Base-by-base conservation (phyloP, 2,113 vertebrate genomes). In the Danio rerio region DNA sequence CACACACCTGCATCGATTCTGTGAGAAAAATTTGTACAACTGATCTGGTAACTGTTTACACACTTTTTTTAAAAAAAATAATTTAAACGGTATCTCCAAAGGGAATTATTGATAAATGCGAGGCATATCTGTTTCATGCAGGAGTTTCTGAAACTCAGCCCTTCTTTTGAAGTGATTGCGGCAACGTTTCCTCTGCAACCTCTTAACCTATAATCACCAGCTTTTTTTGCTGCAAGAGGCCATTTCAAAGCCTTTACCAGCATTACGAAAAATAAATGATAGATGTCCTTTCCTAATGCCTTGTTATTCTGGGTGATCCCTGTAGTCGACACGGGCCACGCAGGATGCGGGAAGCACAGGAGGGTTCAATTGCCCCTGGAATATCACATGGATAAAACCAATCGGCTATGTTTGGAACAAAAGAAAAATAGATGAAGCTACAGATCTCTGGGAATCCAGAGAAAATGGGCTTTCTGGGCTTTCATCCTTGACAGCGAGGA, bases 401-500 rank as follows among this genome's bases (percentile, higher is more conserved):
- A 62, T 65, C 11, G 12, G 20, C 13, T 73, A 40, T 49, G 55
- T 49, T 74, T 69, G 31, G 72, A 83, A 76, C 63, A 83, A 83
- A 78, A 50, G 20, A 42, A 76, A 82, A 66, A 58, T 42, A 43
- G 43, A 56, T 61, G 53, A 65, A 75, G 47, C 53, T 7, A 56
- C 40, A 77, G 52, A 83, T 61, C 42, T 59, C 72, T 9, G 49
- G 56, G 42, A 40, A 56, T 58, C 43, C 63, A 68, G 50, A 56
- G 73, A 69, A 78, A 78, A 59, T 47, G 53, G n/a, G 9, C 42
- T 81, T 81, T 81, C 53, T 40, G 9, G 5, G 20, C 8, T 66
- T 66, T 78, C 65, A 10, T 63, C 55, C 21, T 71, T 59, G 31
- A 78, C 55, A 53, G 52, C 15, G n/a, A 68, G 20, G 12, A 66